A percentile compares a stretch with the other conserved stretches of the same genome.
These are phyloP conservation scores for Probaryconus sp. DNA, from an alignment of 1,140 invertebrate species.

Conservation along the genomic window DNA sequence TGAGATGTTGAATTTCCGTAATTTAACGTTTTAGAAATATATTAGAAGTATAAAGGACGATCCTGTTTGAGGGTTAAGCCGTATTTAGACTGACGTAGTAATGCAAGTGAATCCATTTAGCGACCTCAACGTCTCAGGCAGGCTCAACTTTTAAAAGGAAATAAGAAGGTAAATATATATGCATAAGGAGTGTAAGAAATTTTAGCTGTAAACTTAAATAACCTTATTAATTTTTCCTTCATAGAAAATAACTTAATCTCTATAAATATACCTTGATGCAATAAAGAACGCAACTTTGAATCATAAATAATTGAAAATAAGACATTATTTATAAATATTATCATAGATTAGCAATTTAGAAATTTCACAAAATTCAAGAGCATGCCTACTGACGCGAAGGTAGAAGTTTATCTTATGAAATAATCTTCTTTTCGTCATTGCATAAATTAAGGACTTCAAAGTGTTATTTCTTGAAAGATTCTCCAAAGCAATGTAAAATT, in stretches of 20 bases:
- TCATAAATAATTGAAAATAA: no score
- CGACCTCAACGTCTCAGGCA: conserved; percentile 65
- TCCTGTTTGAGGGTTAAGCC: conserved; percentile 58
- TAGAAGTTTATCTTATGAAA: conserved; percentile 36
- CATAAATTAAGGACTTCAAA: conserved; percentile 46
- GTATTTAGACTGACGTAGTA: conserved; percentile 68
- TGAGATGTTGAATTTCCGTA: conserved; percentile 27
- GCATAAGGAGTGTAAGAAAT: conserved; percentile 6
- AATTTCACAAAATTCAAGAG: no score
- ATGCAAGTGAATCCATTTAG: conserved; percentile 74
- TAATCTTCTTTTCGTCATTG: conserved; percentile 39
- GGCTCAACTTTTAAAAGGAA: conserved; percentile 30
- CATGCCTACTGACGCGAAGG: not conserved
- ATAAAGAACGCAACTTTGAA: no score
- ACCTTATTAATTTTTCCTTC: not conserved
- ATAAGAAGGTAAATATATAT: conserved; percentile 26
- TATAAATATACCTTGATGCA: not conserved
- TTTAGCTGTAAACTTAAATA: not conserved
- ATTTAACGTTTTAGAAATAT: conserved; percentile 38
- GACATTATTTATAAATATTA: no score
- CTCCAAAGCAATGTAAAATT: conserved; percentile 50
- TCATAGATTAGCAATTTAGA: not conserved
- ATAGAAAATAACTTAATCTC: not conserved
- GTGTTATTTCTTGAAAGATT: conserved; percentile 46
- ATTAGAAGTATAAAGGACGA: conserved; percentile 46